Percentiles rank a stretch among this genome's conserved stretches.
Evolutionary conservation across 2,888 invertebrate genomes (phyloP).

Genomic region (Eupithecia vulgata): DNA sequence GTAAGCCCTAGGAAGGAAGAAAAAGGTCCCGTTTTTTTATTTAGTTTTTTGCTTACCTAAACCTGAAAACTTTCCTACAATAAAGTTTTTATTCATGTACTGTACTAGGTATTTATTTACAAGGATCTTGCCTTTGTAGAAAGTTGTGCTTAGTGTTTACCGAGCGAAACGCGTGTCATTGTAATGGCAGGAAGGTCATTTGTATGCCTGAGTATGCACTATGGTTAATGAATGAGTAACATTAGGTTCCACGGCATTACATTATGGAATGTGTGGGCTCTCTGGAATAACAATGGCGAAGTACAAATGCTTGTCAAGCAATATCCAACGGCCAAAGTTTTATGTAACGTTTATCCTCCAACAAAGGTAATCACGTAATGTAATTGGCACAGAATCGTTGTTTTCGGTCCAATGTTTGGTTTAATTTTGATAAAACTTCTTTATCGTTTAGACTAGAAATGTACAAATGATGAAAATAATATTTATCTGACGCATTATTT

Average conservation of each 20-base stretch:
- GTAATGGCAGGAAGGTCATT: slow-evolving; percentile 59
- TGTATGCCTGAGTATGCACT: slow-evolving; percentile 71
- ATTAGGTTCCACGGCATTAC: slow-evolving; percentile 57
- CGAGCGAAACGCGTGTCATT: slow-evolving; percentile 31
- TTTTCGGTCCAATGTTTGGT: neutral
- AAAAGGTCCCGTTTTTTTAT: no score
- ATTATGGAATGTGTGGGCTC: slow-evolving; percentile 63
- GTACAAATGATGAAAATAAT: neutral
- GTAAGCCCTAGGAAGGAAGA: no score
- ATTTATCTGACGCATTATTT: no score
- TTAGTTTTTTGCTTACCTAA: no score
- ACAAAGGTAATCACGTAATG: slow-evolving; percentile 47
- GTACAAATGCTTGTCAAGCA: slow-evolving; percentile 20
- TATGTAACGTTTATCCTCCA: slow-evolving; percentile 39
- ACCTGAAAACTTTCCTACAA: no score
- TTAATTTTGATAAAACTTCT: neutral
- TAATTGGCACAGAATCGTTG: slow-evolving; percentile 46
- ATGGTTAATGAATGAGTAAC: slow-evolving; percentile 69
- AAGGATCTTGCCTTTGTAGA: slow-evolving; percentile 49
- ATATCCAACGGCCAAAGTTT: slow-evolving; percentile 14
- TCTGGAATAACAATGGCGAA: slow-evolving; percentile 57
- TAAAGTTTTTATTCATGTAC: no score
- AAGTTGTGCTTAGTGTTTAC: slow-evolving; percentile 47
- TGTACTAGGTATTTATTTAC: no score
- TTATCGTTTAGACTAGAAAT: no score